Evolutionary conservation across 2,888 invertebrate genomes (phyloP).

Genomic region (Cyrtodaria siliqua): DNA sequence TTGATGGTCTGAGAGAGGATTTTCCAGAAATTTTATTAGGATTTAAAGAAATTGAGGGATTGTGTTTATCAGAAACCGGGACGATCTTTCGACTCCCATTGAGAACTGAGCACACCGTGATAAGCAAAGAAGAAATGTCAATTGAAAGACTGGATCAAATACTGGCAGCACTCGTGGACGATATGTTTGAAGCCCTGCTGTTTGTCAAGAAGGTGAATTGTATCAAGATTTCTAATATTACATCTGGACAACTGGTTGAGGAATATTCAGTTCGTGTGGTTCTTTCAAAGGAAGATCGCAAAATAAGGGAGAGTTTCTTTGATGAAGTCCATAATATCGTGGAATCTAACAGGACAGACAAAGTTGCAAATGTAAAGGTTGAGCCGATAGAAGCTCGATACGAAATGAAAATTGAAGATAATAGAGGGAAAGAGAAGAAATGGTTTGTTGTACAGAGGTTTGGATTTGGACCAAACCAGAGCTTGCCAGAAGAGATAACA

Average conservation of each 20-base stretch:
- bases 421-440: slow-evolving; percentile 1
- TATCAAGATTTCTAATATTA: slow-evolving; percentile 39
- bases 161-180: slow-evolving; percentile 21
- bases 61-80: slow-evolving; percentile 8
- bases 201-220: slow-evolving; percentile 44
- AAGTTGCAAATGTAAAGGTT: neutral
- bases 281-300: slow-evolving; percentile 16
- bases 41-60: slow-evolving; percentile 44
- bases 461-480: slow-evolving; percentile 63
- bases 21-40: slow-evolving; percentile 73
- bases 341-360: slow-evolving; percentile 9
- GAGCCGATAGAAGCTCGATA: slow-evolving; percentile 29
- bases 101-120: slow-evolving; percentile 70
- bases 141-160: slow-evolving; percentile 15
- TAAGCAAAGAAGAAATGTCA: slow-evolving; percentile 58
- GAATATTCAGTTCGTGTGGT: slow-evolving; percentile 48
- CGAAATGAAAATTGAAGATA: slow-evolving; percentile 23
- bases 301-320: slow-evolving; percentile 24
- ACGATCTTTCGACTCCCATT: slow-evolving; percentile 59
- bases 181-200: slow-evolving; percentile 42
- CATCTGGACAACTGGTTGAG: slow-evolving; percentile 23
- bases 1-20: slow-evolving; percentile 37
- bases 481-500: slow-evolving; percentile 52
- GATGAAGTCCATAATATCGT: slow-evolving; percentile 10
- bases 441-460: slow-evolving; percentile 76